A percentile compares a stretch with the other conserved stretches of the same genome.
Conservation (phyloP, 2,797 vertebrate genomes). For the Sarcophilus harrisii region DNA sequence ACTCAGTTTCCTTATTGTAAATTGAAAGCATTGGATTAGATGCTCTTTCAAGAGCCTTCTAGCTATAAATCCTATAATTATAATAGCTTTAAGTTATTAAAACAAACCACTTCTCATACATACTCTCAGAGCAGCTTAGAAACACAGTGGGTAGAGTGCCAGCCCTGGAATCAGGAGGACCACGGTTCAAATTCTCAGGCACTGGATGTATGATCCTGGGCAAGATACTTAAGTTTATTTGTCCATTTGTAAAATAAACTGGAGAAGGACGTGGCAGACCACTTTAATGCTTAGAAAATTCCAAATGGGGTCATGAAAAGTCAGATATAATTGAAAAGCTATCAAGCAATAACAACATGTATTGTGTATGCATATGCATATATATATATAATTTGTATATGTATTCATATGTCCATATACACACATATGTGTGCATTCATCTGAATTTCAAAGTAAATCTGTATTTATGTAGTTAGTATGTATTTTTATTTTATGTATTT, state of each 20-base stretch:
- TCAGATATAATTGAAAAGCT: not conserved
- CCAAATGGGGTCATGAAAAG: not conserved
- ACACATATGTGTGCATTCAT: not conserved
- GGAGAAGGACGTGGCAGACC: not conserved
- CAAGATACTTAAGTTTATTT: not conserved
- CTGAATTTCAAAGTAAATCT: not conserved
- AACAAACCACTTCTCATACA: not conserved
- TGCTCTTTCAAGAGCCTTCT: not conserved
- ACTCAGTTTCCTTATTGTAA: not conserved
- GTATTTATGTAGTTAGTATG: too few relatives aligned
- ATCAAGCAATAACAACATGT: not conserved
- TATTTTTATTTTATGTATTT: too few relatives aligned
- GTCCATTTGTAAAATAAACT: not conserved
- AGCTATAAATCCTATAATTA: not conserved
- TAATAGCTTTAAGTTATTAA: not conserved
- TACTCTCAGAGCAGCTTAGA: not conserved
- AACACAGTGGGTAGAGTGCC: too few relatives aligned
- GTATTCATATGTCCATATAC: too few relatives aligned
- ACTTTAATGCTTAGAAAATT: not conserved
- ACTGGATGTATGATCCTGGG: not conserved
- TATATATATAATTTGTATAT: too few relatives aligned
- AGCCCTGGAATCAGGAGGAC: too few relatives aligned
- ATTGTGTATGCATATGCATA: too few relatives aligned
- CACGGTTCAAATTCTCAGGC: not conserved
- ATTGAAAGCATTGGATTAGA: not conserved